Evolutionary conservation across 2,113 vertebrate species (phyloP).

Genomic region (Calonectris borealis): DNA sequence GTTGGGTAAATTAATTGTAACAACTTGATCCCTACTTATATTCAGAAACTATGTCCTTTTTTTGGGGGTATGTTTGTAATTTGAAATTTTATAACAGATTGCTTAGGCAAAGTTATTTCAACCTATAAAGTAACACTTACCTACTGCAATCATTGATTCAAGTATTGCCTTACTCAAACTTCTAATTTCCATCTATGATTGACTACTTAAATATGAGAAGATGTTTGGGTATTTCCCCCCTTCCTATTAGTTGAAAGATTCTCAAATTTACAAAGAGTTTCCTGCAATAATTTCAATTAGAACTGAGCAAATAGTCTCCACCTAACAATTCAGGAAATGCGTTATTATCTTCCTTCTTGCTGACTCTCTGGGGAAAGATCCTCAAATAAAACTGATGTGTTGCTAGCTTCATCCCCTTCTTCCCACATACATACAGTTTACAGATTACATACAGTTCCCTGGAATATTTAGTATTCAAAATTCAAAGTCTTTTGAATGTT

Average conservation of each 20-base stretch:
- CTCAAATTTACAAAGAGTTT: background rate
- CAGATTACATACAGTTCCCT: background rate
- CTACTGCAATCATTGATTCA: background rate
- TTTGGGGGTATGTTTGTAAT: background rate
- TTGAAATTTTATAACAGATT: background rate
- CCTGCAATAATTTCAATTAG: background rate
- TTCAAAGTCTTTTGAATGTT: background rate
- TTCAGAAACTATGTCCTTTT: background rate
- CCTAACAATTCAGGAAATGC: background rate
- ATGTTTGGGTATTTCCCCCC: background rate
- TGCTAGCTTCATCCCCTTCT: background rate
- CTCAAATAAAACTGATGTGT: background rate
- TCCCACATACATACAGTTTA: background rate
- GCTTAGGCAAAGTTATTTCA: background rate
- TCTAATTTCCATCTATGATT: background rate
- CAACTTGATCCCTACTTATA: background rate
- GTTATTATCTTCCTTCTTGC: background rate
- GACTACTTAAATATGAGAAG: background rate
- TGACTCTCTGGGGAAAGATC: background rate
- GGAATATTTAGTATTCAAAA: background rate
- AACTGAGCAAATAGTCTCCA: background rate
- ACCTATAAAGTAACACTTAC: background rate
- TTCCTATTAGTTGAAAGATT: background rate
- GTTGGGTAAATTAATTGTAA: background rate
- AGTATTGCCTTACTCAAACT: background rate